Base-by-base conservation (phyloP, 1,140 invertebrate genomes). In the Drosophila parabipectinata region DNA sequence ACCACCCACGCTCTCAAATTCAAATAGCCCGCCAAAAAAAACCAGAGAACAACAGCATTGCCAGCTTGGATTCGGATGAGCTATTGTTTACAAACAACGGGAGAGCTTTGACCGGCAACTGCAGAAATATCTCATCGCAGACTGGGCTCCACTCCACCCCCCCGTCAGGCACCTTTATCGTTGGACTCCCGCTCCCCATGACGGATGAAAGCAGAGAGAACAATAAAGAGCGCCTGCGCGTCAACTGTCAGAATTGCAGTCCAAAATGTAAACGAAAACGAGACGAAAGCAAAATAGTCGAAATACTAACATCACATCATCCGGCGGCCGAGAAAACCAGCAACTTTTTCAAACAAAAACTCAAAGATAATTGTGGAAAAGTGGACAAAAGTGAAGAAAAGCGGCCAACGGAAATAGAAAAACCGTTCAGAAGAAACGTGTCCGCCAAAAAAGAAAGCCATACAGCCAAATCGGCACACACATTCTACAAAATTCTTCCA, bases 171-270 rank as follows among this genome's bases (percentile, higher is more conserved):
- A 12, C 8, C 2, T 12, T 26, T 55, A 26, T 41, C 53, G 21
- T 34, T 10, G 7, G 32, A 8, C 32, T 34, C 32, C 32, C 32
- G 32, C 32, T 34, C n/a, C 26, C 55, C 10, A 18, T 26, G 21
- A 21, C 21, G 21, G 21, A 21, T 21, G 8, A 37, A 28, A 48
- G 41, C 7, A 28, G n/a, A 26, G 39, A 26, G 18, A 26, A 24
- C 56, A n/a, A n/a, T 21, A 15, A 12, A 56, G 12, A n/a, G 66
- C 82, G 82, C 82, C 24, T 72, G 83, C 82, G 83, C 83, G 48
- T 32, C 67, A 88, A 88, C 72, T 62, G 82, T 87, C 82, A 87
- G 85, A 87, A 82, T 72, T 87, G 82, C 83, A 87, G 57, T 71
- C 64, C 62, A 82, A 72, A 85, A 81, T 85, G 74, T 87, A 75